Base-by-base conservation (phyloP, 1,140 invertebrate species). In the Bombus polaris region DNA sequence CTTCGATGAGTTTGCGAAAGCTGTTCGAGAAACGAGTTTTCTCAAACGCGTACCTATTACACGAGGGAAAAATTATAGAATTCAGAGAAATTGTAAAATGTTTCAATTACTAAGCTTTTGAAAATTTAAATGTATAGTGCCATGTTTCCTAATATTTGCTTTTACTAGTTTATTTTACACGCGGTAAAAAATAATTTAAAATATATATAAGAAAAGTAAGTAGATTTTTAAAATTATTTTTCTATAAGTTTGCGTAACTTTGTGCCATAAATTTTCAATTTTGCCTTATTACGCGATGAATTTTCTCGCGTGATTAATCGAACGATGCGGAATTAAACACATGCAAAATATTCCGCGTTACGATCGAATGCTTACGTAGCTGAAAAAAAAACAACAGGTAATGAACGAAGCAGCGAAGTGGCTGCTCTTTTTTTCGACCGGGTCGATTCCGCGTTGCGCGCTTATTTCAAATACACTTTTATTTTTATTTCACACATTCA, bases 391-490 rank as follows among this genome's bases (percentile, higher is more conserved):
- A 6, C 71, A 32, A 15, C 70, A n/a, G 70, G 37, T 72, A 72
- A 72, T 73, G 71, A 73, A 73, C 42, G 28, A 42, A 44, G 25
- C 71, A 15, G 42, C 9, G 3, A 71, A 73, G 71, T 73, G 71
- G 71, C 25, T 42, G 70, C 35, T 13, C 12, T 6, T 47, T 47
- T 44, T 44, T 28, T 32, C 42, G 15, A 22, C 32, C 42, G n/a
- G 22, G 15, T 42, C 70, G 70, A 25, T 71, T 42, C 68, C 68
- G 37, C 37, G 70, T 47, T 28, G n/a, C 42, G n/a, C 71, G 71
- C 71, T 73, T 32, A 32, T 73, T 73, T 73, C 71, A 22, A 73
- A 73, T 53, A 22, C 47, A 22, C 15, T 53, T 53, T 53, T 53
- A 53, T 53, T 53, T 53, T 71, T 28, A 28, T 71, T 71, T 71